Conservation (phyloP, 1,140 invertebrate genomes). For the Drosophila athabasca region DNA sequence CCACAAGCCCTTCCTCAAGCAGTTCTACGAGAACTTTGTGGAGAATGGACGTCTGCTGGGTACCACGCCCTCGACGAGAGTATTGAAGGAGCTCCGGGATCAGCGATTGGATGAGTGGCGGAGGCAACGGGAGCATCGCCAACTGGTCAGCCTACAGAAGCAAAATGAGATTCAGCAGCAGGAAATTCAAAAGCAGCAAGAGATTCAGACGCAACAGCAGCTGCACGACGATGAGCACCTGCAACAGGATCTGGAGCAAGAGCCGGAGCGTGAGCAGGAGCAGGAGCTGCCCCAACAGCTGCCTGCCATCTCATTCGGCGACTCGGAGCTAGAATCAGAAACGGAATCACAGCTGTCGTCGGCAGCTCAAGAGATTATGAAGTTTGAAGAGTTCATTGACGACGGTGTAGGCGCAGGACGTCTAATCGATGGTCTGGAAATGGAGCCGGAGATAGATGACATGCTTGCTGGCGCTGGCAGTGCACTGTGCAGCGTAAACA, state of each 20-base stretch:
- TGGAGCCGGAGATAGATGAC: conserved; percentile 80
- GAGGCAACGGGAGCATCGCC: conserved; percentile 53
- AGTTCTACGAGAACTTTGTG: conserved; percentile 79
- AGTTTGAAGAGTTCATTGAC: conserved; percentile 80
- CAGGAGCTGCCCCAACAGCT: conserved; percentile 57
- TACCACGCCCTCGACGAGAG: conserved; percentile 66
- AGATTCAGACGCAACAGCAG: conserved; percentile 23
- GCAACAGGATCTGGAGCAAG: conserved; percentile 30
- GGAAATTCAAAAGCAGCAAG: conserved; percentile 20
- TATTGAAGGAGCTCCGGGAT: conserved; percentile 64
- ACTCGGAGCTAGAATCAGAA: conserved; percentile 75
- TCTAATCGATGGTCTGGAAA: conserved; percentile 79
- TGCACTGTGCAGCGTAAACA: conserved; percentile 58
- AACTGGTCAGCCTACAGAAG: conserved; percentile 43
- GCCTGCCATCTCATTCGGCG: conserved; percentile 62
- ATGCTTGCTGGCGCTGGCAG: conserved; percentile 61
- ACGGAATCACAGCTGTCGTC: conserved; percentile 78
- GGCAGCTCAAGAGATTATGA: conserved; percentile 78
- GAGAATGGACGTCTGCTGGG: conserved; percentile 67
- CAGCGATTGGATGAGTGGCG: conserved; percentile 75
- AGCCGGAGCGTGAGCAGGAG: conserved; percentile 36
- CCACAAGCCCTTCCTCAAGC: conserved; percentile 76
- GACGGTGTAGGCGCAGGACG: conserved; percentile 78
- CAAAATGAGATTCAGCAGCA: conserved; percentile 35
- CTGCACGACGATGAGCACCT: conserved; percentile 33